Evolutionary conservation across 2,797 vertebrate genomes (phyloP).

Genomic region (Tympanoctomys barrerae): DNA sequence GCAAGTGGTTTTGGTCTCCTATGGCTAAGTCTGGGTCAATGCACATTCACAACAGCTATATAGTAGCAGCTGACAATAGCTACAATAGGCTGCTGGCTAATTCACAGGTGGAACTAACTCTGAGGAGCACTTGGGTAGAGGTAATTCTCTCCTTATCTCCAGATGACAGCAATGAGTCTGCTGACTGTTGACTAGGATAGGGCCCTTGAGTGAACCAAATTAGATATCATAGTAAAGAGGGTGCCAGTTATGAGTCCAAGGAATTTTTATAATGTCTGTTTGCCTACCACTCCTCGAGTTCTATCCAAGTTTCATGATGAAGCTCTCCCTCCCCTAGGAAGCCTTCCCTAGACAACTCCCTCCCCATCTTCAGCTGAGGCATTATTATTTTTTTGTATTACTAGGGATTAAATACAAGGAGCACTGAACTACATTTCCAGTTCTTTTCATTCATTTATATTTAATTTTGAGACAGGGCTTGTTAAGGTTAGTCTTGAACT

Average conservation of each 20-base stretch:
- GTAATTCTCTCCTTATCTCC: not conserved
- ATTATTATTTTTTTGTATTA: too few species aligned
- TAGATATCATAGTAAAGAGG: not conserved
- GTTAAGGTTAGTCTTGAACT: not conserved
- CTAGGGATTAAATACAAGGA: too few species aligned
- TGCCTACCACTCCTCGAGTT: not conserved
- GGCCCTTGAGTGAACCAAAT: not conserved
- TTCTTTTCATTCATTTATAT: not conserved
- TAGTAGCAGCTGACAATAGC: not conserved
- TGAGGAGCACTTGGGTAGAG: not conserved
- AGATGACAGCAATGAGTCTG: not conserved
- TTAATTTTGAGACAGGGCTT: not conserved
- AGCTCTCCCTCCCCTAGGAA: not conserved
- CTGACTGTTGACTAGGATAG: not conserved
- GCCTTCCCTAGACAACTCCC: not conserved
- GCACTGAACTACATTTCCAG: too few species aligned
- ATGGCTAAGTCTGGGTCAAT: not conserved
- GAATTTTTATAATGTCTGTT: not conserved
- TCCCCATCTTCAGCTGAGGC: not conserved
- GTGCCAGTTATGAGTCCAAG: not conserved
- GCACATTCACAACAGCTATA: not conserved
- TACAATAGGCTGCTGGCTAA: not conserved
- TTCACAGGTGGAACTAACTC: not conserved
- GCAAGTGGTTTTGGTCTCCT: not conserved
- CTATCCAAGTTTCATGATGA: slow-evolving; percentile 51